Conservation (phyloP, 1,140 invertebrate genomes). For the Eumaeus atala region DNA sequence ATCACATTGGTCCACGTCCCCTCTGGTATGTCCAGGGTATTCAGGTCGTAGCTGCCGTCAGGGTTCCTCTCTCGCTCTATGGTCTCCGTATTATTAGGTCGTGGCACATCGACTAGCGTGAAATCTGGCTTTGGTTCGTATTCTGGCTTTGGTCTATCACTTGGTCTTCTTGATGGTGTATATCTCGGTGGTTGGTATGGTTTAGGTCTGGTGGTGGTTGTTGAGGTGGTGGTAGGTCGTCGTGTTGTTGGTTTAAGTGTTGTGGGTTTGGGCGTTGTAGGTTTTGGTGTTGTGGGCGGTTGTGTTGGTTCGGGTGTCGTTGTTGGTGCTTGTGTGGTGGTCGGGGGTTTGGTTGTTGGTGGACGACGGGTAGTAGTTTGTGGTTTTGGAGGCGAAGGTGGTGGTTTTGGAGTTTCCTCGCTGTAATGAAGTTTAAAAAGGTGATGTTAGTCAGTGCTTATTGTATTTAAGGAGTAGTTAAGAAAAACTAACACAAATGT, state of each 20-base stretch:
- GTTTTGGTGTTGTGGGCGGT: conserved; percentile 21
- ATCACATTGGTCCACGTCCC: conserved; percentile 50
- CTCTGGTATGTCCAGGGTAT: conserved; percentile 42
- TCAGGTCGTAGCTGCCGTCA: conserved; percentile 34
- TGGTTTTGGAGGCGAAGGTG: conserved; percentile 10
- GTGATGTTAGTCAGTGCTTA: too few relatives aligned
- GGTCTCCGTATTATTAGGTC: conserved; percentile 26
- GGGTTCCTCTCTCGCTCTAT: conserved; percentile 38
- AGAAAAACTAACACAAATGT: too few relatives aligned
- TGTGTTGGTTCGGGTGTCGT: conserved; percentile 22
- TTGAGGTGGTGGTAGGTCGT: conserved; percentile 17
- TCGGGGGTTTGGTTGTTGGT: conserved; percentile 10
- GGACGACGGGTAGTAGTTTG: not conserved
- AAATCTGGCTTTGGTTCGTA: conserved; percentile 30
- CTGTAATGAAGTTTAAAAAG: conserved; percentile 21
- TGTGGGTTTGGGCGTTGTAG: conserved; percentile 23
- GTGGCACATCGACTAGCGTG: conserved; percentile 27
- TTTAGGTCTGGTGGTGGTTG: conserved; percentile 30
- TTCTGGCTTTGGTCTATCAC: conserved; percentile 23
- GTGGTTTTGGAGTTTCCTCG: conserved; percentile 28
- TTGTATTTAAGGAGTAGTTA: too few relatives aligned
- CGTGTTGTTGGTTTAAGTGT: conserved; percentile 24
- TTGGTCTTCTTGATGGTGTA: conserved; percentile 15
- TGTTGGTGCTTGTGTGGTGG: conserved; percentile 17
- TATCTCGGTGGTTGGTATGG: conserved; percentile 24